phyloP scores from a whole-genome alignment of 2,113 vertebrate species.

The Lepisosteus oculatus region DNA sequence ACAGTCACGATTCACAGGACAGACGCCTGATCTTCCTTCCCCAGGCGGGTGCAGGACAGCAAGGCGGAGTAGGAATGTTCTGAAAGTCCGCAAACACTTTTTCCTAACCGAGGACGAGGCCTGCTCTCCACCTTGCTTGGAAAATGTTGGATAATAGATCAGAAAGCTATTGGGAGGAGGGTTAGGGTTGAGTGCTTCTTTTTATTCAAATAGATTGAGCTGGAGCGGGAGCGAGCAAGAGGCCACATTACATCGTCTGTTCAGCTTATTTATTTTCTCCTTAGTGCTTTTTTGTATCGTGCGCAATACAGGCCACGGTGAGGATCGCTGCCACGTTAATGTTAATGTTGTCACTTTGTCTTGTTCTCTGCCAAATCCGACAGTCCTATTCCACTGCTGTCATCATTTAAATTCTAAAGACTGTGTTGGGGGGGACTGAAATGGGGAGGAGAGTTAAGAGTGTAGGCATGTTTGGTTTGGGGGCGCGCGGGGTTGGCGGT shows the following conservation, averaged over 20 bases:
- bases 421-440: slow-evolving; percentile 35
- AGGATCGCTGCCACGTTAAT: slow-evolving; percentile 9
- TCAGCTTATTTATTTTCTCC: slow-evolving; percentile 24
- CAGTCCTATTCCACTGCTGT: slow-evolving; percentile 36
- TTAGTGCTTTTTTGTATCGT: slow-evolving; percentile 3
- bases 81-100: too few species aligned
- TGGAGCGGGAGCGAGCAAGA: background rate
- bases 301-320: slow-evolving; percentile 8
- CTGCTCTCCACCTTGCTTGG: background rate
- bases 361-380: slow-evolving; percentile 23
- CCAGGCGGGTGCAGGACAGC: too few species aligned
- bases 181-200: slow-evolving; percentile 22
- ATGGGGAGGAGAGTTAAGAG: slow-evolving; percentile 2
- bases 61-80: too few species aligned
- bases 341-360: slow-evolving; percentile 21
- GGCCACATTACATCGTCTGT: slow-evolving; percentile 14
- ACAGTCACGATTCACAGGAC: too few species aligned
- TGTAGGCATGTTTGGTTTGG: slow-evolving; percentile 15
- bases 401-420: slow-evolving; percentile 50
- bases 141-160: slow-evolving; percentile 10
- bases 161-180: slow-evolving; percentile 6
- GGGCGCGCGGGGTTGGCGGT: background rate
- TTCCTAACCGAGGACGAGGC: too few species aligned
- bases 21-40: too few species aligned
- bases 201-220: slow-evolving; percentile 25